phyloP scores from a whole-genome alignment of 1,140 invertebrate species.

The Hyles euphorbiae region DNA sequence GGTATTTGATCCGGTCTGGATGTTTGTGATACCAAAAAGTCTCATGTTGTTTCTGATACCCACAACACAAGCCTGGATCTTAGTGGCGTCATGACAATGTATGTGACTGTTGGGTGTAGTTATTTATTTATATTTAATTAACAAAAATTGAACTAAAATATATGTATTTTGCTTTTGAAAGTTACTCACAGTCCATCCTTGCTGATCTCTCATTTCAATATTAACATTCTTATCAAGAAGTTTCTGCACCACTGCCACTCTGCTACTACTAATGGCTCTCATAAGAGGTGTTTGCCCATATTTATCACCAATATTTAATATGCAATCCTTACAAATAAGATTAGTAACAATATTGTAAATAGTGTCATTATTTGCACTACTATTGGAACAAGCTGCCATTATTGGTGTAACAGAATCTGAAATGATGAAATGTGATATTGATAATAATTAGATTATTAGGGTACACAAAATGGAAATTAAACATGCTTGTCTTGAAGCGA shows the following conservation, averaged over 20 bases:
- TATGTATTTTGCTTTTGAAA: too few relatives aligned
- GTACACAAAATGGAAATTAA: too few relatives aligned
- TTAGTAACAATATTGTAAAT: slow-evolving; percentile 45
- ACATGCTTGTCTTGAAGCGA: too few relatives aligned
- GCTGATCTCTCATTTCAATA: slow-evolving; percentile 73
- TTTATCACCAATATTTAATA: slow-evolving; percentile 65
- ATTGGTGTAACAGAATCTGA: slow-evolving; percentile 76
- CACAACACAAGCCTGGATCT: too few relatives aligned
- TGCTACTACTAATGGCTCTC: slow-evolving; percentile 67
- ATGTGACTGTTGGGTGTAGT: too few relatives aligned
- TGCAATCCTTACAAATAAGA: slow-evolving; percentile 44
- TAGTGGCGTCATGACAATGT: too few relatives aligned
- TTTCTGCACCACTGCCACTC: slow-evolving; percentile 59
- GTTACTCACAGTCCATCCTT: slow-evolving; percentile 72
- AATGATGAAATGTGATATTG: slow-evolving; percentile 9
- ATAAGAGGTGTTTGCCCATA: slow-evolving; percentile 76
- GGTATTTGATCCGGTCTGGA: too few relatives aligned
- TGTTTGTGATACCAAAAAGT: too few relatives aligned
- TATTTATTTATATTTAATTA: too few relatives aligned
- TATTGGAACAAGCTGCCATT: slow-evolving; percentile 70
- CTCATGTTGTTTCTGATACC: too few relatives aligned
- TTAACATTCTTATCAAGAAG: slow-evolving; percentile 66
- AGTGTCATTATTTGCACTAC: slow-evolving; percentile 41
- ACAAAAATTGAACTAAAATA: too few relatives aligned
- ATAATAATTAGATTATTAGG: too few relatives aligned